A percentile compares a stretch with the other conserved stretches of the same genome.
Conservation (phyloP, 2,888 invertebrate species). For the Fragum fragum region DNA sequence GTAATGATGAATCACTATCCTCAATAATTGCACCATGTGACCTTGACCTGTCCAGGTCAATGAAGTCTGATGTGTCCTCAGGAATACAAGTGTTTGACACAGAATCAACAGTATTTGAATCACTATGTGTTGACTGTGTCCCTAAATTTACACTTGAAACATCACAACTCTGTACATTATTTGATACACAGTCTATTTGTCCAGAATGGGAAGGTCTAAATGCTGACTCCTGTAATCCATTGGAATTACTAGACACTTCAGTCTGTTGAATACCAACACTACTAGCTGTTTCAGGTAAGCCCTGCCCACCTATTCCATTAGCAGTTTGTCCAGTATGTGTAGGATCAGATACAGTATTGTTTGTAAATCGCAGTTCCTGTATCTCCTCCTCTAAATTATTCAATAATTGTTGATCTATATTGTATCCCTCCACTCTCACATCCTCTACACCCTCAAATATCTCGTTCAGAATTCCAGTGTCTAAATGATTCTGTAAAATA, state of each 20-base stretch:
- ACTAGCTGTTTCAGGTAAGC: neutral
- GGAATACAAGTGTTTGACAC: neutral
- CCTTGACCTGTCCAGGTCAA: constrained; percentile 19
- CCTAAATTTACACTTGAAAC: neutral
- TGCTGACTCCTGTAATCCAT: neutral
- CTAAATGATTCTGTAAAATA: constrained; percentile 58
- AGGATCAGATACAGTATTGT: constrained; percentile 31
- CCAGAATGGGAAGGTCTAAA: neutral
- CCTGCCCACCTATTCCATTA: neutral
- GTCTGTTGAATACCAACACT: constrained; percentile 8
- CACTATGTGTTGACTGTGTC: constrained; percentile 17
- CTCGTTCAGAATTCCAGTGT: constrained; percentile 56
- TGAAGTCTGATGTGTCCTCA: constrained; percentile 7
- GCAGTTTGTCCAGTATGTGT: neutral
- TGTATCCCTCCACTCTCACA: constrained; percentile 52
- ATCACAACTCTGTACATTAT: neutral
- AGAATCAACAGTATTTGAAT: constrained; percentile 14
- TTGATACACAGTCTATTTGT: neutral
- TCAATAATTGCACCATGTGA: constrained; percentile 16
- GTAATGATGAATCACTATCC: constrained; percentile 7
- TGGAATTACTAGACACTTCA: neutral
- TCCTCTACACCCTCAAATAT: constrained; percentile 61
- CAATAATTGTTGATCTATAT: constrained; percentile 59
- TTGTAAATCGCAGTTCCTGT: constrained; percentile 44
- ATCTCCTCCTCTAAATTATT: constrained; percentile 62